A percentile compares a stretch with the other conserved stretches of the same genome.
Evolutionary conservation across 2,888 invertebrate species (phyloP).

Genomic region (Amiota communis): DNA sequence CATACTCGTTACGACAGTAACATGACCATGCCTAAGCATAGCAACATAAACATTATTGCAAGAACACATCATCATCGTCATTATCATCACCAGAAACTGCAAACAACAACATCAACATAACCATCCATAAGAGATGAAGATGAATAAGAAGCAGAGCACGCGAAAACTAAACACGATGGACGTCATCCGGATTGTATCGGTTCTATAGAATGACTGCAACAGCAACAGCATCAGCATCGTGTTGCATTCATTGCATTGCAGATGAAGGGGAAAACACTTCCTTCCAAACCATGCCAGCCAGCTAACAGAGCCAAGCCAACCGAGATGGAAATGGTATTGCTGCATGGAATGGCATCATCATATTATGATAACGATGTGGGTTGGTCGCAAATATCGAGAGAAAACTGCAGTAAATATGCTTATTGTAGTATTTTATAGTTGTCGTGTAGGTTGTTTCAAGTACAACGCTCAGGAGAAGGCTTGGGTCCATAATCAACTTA

Average conservation of each 20-base stretch:
- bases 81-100: neutral
- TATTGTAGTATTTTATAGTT: conserved; percentile 16
- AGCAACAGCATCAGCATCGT: conserved; percentile 1
- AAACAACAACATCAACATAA: neutral
- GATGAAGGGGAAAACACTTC: neutral
- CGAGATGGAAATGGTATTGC: neutral
- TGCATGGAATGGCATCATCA: conserved; percentile 41
- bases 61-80: neutral
- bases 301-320: neutral
- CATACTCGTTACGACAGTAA: neutral
- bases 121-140: neutral
- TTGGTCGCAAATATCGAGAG: conserved; percentile 49
- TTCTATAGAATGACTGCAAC: neutral
- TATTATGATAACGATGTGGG: conserved; percentile 63
- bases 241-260: neutral
- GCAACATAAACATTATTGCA: conserved; percentile 25
- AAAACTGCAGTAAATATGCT: neutral
- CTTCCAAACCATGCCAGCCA: neutral
- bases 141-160: neutral
- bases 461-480: neutral
- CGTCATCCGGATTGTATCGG: too few relatives aligned
- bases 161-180: too few relatives aligned
- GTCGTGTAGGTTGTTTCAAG: conserved; percentile 20
- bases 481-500: neutral
- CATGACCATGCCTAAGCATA: conserved; percentile 14